A percentile compares a stretch with the other conserved stretches of the same genome.
phyloP scores from a whole-genome alignment of 2,888 invertebrate species.

The Folsomia manolachei region DNA sequence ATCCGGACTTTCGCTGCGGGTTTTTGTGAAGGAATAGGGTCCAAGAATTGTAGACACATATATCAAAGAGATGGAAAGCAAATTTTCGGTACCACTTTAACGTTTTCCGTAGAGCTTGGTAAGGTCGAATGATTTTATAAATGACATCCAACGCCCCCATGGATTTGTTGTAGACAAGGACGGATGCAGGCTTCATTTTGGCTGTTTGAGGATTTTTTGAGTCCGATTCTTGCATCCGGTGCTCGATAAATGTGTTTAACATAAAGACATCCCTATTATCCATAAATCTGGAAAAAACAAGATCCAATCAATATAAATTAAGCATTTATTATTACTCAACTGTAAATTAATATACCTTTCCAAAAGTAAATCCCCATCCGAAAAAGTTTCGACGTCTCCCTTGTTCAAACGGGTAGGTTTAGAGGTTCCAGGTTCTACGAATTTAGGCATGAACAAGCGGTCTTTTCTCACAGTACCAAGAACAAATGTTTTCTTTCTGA shows the following conservation, averaged over 20 bases:
- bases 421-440: not conserved
- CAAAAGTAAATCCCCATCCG: not conserved
- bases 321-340: too few species aligned
- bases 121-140: not conserved
- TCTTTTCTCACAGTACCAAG: slow-evolving; percentile 12
- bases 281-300: not conserved
- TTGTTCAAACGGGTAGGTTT: not conserved
- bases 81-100: slow-evolving; percentile 4
- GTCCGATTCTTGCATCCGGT: not conserved
- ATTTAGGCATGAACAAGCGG: not conserved
- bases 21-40: not conserved
- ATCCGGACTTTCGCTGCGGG: not conserved
- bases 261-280: not conserved
- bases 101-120: not conserved
- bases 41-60: not conserved
- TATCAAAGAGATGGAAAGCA: not conserved
- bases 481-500: not conserved
- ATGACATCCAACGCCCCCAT: slow-evolving; percentile 7
- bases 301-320: not conserved
- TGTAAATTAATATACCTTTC: too few species aligned
- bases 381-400: not conserved
- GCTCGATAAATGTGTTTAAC: not conserved
- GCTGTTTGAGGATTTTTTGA: not conserved
- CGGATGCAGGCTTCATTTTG: not conserved
- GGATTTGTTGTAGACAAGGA: not conserved